Evolutionary conservation across 2,888 invertebrate genomes (phyloP).

Genomic region (Pyrocoelia pectoralis): DNA sequence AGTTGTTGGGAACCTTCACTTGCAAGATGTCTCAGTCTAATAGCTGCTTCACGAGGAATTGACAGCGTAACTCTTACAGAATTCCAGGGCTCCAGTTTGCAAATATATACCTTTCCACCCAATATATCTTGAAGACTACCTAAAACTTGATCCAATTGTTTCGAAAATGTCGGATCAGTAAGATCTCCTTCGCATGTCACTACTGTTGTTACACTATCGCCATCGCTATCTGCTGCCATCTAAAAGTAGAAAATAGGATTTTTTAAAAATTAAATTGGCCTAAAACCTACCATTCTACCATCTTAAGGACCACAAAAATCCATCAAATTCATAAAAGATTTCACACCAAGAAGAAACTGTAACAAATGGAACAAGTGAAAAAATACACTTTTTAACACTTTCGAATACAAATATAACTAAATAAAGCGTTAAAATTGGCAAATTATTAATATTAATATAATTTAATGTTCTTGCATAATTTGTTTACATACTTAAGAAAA

Average conservation of each 20-base stretch:
- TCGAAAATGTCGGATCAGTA: slow-evolving; percentile 86
- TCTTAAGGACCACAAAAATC: slow-evolving; percentile 24
- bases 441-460: not conserved
- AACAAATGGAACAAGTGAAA: slow-evolving; percentile 14
- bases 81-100: slow-evolving; percentile 97
- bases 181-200: slow-evolving; percentile 93
- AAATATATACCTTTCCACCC: slow-evolving; percentile 66
- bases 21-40: slow-evolving; percentile 89
- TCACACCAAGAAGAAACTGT: slow-evolving; percentile 21
- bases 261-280: slow-evolving; percentile 1
- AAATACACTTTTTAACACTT: not conserved
- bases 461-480: not conserved
- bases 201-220: slow-evolving; percentile 80
- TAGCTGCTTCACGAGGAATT: slow-evolving; percentile 95
- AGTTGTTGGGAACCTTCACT: slow-evolving; percentile 89
- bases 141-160: slow-evolving; percentile 80
- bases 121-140: slow-evolving; percentile 81
- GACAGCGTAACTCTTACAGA: slow-evolving; percentile 97
- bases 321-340: slow-evolving; percentile 22
- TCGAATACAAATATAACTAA: not conserved
- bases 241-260: slow-evolving; percentile 34
- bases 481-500: not conserved
- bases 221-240: slow-evolving; percentile 89
- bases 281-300: slow-evolving; percentile 29
- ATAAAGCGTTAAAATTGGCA: not conserved